Conservation (phyloP, 2,113 vertebrate species). For the Cyanistes caeruleus region DNA sequence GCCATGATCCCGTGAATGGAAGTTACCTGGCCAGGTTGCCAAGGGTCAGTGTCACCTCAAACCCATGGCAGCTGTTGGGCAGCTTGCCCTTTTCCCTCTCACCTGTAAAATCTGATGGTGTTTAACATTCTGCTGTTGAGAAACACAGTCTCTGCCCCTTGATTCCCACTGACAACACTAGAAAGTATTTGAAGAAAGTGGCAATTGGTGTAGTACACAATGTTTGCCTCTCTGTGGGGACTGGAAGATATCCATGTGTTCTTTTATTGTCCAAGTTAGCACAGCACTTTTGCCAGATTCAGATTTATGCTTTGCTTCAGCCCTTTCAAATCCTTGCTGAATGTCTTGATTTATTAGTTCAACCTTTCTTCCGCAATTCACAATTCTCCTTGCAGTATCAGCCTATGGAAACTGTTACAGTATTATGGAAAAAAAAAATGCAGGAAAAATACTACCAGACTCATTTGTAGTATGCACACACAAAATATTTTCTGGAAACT, state of each 20-base stretch:
- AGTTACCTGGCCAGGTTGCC: background rate
- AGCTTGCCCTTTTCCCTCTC: background rate
- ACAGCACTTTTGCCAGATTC: background rate
- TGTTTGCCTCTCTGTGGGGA: background rate
- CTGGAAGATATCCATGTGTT: background rate
- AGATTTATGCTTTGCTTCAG: background rate
- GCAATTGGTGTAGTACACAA: background rate
- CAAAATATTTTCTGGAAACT: background rate
- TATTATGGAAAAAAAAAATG: background rate
- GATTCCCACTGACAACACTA: background rate
- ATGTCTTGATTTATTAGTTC: background rate
- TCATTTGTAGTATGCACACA: background rate
- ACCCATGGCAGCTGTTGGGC: background rate
- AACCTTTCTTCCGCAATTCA: background rate
- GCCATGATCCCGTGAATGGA: background rate
- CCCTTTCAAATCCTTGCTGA: background rate
- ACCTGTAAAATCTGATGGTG: background rate
- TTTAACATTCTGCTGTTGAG: background rate
- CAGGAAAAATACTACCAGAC: background rate
- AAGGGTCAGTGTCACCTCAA: background rate
- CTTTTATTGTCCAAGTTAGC: background rate
- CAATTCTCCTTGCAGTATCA: background rate
- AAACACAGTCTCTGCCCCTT: background rate
- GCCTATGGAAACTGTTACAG: background rate
- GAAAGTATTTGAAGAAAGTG: background rate